Base-by-base conservation (phyloP, 2,113 vertebrate species). In the Clinocottus analis region DNA sequence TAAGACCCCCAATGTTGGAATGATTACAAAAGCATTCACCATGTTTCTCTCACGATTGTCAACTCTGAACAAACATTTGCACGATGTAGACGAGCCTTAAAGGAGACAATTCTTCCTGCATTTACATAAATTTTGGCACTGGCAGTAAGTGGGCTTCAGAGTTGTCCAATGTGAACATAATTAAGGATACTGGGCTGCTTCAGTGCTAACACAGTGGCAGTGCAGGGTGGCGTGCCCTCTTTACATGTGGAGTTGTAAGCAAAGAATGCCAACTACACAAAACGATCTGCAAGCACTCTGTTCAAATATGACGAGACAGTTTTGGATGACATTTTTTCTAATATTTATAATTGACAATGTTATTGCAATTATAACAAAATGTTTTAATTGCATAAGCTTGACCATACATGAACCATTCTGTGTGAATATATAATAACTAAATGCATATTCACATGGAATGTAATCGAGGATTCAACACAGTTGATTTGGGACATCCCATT, bases 391-490 rank as follows among this genome's bases (percentile, higher is more conserved):
- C 21, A 29, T 12, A 67, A 66, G 33, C 8, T 16, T 35, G 8
- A 23, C 9, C 27, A 25, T n/a, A 53, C 33, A 4, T 19, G 8
- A 12, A 53, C 17, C 10, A 67, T 29, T 9, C 49, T n/a, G 25
- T 64, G 41, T 17, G 19, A 7, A 60, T 35, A 47, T 33, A 21
- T 23, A 53, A 29, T 17, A 55, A 53, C 62, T 33, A 23, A 27
- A 59, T 39, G 29, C 21, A 45, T 27, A 45, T 23, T 56, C 5
- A 39, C 29, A 29, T 29, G 37, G 23, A 61, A 61, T 17, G 13
- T 62, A 33, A 63, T 72, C 55, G 61, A n/a, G n/a, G 25, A 71
- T 66, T 53, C 25, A 59, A 7, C n/a, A n/a, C 19, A 66, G 25
- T 14, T 49, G 12, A 39, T 47, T 19, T 31, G 7, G 25, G 49